phyloP scores from a whole-genome alignment of 2,797 vertebrate species.

The Sebastes matsubarae region DNA sequence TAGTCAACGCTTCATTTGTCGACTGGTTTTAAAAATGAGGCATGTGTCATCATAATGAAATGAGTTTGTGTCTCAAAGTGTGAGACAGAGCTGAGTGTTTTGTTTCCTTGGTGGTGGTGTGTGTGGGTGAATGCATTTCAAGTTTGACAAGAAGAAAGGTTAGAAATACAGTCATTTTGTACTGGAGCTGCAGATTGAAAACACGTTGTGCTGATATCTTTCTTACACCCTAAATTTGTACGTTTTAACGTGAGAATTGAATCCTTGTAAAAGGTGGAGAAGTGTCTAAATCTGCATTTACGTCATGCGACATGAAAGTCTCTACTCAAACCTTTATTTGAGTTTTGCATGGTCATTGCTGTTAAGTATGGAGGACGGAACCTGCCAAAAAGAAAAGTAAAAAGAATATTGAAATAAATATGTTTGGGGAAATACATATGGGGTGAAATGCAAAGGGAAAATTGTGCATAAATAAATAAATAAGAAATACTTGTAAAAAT shows the following conservation, averaged over 20 bases:
- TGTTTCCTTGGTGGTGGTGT: background rate
- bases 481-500: no score
- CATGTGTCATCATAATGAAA: constrained; percentile 10
- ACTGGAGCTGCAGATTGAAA: background rate
- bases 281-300: background rate
- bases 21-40: constrained; percentile 3
- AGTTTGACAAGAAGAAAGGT: background rate
- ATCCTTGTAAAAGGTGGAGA: background rate
- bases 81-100: background rate
- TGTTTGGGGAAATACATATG: no score
- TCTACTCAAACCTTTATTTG: background rate
- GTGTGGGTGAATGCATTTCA: background rate
- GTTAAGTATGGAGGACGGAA: no score
- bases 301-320: background rate
- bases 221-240: background rate
- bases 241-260: background rate
- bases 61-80: constrained; percentile 6
- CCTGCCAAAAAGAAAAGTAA: no score
- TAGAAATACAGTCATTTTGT: background rate
- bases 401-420: no score
- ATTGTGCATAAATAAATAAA: no score
- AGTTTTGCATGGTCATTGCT: no score
- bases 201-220: background rate
- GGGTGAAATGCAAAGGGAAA: no score
- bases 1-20: constrained; percentile 23